Evolutionary conservation across 1,140 invertebrate species (phyloP).

Genomic region (Paraescarpia echinospica): DNA sequence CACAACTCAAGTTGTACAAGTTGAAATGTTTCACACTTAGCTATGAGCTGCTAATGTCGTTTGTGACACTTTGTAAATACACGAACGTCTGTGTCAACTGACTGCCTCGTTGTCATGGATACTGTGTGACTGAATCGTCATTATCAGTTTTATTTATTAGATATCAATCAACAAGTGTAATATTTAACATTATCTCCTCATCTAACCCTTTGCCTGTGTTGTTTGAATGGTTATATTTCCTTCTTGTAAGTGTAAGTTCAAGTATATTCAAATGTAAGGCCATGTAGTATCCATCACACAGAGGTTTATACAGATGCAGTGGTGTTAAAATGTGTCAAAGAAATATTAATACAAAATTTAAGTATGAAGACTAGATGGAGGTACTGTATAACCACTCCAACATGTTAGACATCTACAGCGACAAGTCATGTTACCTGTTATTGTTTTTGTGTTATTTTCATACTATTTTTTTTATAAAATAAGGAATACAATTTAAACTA

Average conservation of each 20-base stretch:
- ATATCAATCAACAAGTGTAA: background rate
- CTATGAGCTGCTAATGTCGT: background rate
- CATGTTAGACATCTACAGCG: too few relatives aligned
- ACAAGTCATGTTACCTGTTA: too few relatives aligned
- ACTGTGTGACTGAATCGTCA: background rate
- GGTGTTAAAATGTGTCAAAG: too few relatives aligned
- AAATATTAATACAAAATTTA: too few relatives aligned
- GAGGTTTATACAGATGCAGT: too few relatives aligned
- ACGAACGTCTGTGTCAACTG: background rate
- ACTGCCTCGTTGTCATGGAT: background rate
- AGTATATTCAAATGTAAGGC: background rate
- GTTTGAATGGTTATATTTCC: too few relatives aligned
- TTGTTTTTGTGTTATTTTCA: too few relatives aligned
- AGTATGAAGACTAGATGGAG: too few relatives aligned
- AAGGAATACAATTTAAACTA: too few relatives aligned
- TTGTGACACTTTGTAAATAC: background rate
- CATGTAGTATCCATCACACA: too few relatives aligned
- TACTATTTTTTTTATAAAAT: too few relatives aligned
- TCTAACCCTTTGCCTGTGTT: background rate
- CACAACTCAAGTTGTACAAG: background rate
- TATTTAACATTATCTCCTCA: background rate
- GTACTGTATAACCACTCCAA: too few relatives aligned
- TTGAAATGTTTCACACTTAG: background rate
- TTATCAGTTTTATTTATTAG: background rate
- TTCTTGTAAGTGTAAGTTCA: background rate